Base-by-base conservation (phyloP, 2,888 invertebrate genomes). In the Tubiluchus corallicola region DNA sequence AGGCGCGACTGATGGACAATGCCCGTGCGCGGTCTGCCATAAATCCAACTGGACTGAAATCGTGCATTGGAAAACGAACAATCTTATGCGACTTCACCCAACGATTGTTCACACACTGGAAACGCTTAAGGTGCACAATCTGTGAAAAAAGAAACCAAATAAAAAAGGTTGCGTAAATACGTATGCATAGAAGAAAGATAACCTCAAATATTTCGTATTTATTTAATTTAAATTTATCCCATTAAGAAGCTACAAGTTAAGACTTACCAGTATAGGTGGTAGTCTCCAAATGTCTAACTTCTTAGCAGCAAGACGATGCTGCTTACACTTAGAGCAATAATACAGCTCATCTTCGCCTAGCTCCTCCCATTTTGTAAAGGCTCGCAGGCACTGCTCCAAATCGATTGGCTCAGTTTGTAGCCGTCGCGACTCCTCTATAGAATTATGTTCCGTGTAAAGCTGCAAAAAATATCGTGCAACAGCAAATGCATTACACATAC, bases 1-100 rank as follows among this genome's bases (percentile, higher is more conserved):
- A n/a, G n/a, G n/a, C n/a, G n/a, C n/a, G n/a, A n/a, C n/a, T n/a
- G n/a, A n/a, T n/a, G n/a, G n/a, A n/a, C n/a, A n/a, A n/a, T n/a
- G n/a, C n/a, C n/a, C n/a, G n/a, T n/a, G 82, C 82, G 37, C 82
- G 76, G 0, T 79, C 75, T 0, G 85, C 87, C 46, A 88, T 68
- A 68, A 81, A 90, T 3, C 76, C 75, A 1, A 83, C 79, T 0
- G 85, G 85, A 59, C 87, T 83, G 61, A 88, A 85, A 57, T 82
- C 73, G 51, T 76, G 72, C 59, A 80, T 76, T 1, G 87, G 85
- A 61, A 87, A 87, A 59, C 83, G 79, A 1, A 88, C 87, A 18
- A 82, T 82, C 62, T 87, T 88, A 60, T 85, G 85, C 0, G 87
- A 88, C 62, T 90, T 90, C 18, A 88, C 82, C 88, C 88, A 90